These are phyloP conservation scores for Lordiphosa mommai DNA, from an alignment of 1,140 invertebrate species.

Conservation along the genomic window DNA sequence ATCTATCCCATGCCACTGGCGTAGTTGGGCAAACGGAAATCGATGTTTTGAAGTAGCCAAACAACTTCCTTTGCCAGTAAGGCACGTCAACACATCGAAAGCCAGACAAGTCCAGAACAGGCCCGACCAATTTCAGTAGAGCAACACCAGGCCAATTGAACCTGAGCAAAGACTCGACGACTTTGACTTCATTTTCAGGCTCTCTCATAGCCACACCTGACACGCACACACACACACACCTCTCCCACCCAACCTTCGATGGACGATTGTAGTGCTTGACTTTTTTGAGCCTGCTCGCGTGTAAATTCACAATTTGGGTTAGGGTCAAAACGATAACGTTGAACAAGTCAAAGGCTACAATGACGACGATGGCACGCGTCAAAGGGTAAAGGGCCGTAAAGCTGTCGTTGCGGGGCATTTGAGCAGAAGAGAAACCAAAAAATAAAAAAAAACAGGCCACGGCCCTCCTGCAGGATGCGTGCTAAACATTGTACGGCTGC, in stretches of 20 bases:
- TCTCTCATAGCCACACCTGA: constrained; percentile 29
- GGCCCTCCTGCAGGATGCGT: constrained; percentile 33
- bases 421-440: constrained; percentile 19
- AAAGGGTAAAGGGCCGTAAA: constrained; percentile 65
- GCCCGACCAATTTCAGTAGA: not conserved
- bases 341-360: constrained; percentile 60
- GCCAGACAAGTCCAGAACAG: not conserved
- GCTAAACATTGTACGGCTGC: constrained; percentile 54
- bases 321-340: constrained; percentile 75
- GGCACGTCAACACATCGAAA: constrained; percentile 36
- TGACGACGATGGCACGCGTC: constrained; percentile 41
- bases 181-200: constrained; percentile 58
- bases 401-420: constrained; percentile 51
- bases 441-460: constrained; percentile 19
- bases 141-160: constrained; percentile 27
- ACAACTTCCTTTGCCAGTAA: constrained; percentile 36
- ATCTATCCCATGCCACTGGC: too few species aligned
- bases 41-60: constrained; percentile 51
- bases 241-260: constrained; percentile 1
- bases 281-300: constrained; percentile 46
- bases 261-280: not conserved
- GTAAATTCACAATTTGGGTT: constrained; percentile 72
- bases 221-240: not conserved
- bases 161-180: constrained; percentile 49
- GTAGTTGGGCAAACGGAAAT: constrained; percentile 22